Conservation (phyloP, 37 sponge, comb jelly and placozoan genomes). For the Chondrilla cf. caribensis region DNA sequence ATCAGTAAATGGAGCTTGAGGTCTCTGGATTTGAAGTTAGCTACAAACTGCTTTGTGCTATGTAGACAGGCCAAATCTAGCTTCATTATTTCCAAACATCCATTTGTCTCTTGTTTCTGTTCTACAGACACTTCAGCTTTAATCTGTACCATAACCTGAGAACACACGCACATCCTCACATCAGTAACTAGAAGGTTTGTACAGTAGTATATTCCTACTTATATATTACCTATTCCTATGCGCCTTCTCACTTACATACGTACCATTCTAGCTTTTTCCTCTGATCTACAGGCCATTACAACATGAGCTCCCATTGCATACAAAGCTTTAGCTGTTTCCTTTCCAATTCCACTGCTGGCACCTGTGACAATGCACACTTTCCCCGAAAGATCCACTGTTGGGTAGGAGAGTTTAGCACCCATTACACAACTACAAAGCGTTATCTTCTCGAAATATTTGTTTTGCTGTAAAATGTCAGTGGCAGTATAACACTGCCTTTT, state of each 20-base stretch:
- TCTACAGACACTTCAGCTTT: background rate
- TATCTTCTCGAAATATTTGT: no score
- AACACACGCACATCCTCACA: background rate
- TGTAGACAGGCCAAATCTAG: constrained; percentile 9
- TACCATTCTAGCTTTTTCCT: constrained; percentile 55
- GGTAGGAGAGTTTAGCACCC: constrained; percentile 49
- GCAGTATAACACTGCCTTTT: no score
- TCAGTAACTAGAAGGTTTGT: no score
- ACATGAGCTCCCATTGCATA: constrained; percentile 69
- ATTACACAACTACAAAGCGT: background rate
- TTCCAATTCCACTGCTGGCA: constrained; percentile 75
- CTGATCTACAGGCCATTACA: constrained; percentile 73
- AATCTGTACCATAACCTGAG: background rate
- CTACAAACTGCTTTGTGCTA: background rate
- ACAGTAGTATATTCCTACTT: no score
- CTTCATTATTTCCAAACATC: constrained; percentile 10
- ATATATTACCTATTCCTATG: no score
- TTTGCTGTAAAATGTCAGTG: no score
- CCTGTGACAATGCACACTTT: constrained; percentile 74
- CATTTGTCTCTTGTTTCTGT: background rate
- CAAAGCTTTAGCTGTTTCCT: constrained; percentile 64
- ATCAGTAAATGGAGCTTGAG: constrained; percentile 30
- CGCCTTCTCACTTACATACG: no score
- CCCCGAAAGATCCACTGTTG: constrained; percentile 48
- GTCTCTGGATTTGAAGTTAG: background rate